These are phyloP conservation scores for Piaya cayana DNA, from an alignment of 2,113 vertebrate genomes.

Conservation along the genomic window DNA sequence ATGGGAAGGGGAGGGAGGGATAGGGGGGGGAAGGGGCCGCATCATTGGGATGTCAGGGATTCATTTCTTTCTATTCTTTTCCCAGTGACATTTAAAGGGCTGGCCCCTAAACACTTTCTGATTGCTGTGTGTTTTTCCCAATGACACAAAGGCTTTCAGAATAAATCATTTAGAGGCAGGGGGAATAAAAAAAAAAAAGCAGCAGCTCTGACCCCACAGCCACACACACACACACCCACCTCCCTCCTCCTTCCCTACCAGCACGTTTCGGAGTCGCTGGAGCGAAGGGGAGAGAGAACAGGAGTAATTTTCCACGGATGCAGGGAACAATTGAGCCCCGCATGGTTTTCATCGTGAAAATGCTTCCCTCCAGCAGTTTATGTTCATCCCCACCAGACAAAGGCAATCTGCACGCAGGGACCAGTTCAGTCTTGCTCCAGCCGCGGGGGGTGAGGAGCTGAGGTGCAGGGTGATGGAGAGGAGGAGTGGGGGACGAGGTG, in stretches of 20 bases:
- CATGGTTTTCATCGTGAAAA: neutral
- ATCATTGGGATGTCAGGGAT: neutral
- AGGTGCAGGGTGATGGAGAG: neutral
- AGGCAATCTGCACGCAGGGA: conserved; percentile 21
- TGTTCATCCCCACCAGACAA: conserved; percentile 24
- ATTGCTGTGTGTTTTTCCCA: neutral
- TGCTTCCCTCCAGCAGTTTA: conserved; percentile 31
- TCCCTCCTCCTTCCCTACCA: neutral
- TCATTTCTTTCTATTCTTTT: neutral
- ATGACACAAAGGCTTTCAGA: neutral
- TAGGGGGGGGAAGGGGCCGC: neutral
- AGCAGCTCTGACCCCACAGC: neutral
- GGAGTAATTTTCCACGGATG: conserved; percentile 54
- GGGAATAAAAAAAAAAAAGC: neutral
- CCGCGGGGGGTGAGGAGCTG: neutral
- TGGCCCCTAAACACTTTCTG: neutral
- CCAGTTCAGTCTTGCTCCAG: conserved; percentile 32
- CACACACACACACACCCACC: neutral
- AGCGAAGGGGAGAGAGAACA: neutral
- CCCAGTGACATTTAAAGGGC: neutral
- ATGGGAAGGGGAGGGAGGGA: neutral
- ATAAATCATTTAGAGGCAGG: neutral
- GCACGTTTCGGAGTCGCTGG: neutral
- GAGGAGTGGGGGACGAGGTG: neutral
- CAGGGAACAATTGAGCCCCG: conserved; percentile 35